phyloP scores from a whole-genome alignment of 2,888 invertebrate genomes.

The Scelioninae gen. 2 region DNA sequence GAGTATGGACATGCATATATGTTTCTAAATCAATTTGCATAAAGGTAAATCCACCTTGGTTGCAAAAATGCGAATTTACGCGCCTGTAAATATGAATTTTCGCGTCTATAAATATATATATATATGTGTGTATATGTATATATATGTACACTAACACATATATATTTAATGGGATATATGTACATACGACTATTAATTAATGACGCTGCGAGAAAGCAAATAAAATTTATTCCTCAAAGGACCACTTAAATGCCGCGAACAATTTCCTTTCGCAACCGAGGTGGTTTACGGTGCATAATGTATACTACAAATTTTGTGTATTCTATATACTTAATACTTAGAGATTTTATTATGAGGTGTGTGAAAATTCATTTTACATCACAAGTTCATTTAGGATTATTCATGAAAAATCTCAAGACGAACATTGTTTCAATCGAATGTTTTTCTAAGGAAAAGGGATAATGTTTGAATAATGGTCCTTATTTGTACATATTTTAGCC shows the following conservation, averaged over 20 bases:
- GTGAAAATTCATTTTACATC: slow-evolving; percentile 2
- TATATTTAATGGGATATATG: slow-evolving; percentile 32
- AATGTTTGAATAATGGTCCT: no score
- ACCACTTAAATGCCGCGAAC: slow-evolving; percentile 23
- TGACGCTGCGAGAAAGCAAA: not conserved
- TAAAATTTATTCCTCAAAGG: slow-evolving; percentile 14
- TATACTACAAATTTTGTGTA: slow-evolving; percentile 69
- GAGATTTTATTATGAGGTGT: slow-evolving; percentile 59
- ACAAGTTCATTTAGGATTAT: not conserved
- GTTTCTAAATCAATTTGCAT: slow-evolving; percentile 6
- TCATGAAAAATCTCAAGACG: not conserved
- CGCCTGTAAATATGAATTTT: slow-evolving; percentile 3
- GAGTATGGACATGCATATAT: slow-evolving; percentile 6
- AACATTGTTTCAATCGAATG: slow-evolving; percentile 4
- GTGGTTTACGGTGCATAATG: slow-evolving; percentile 52
- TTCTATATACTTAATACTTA: slow-evolving; percentile 72
- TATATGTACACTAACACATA: no score
- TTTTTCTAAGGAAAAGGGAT: no score
- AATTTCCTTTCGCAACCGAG: slow-evolving; percentile 20
- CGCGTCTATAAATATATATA: no score
- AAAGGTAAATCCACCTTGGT: not conserved
- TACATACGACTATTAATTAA: slow-evolving; percentile 30
- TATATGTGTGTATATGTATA: no score
- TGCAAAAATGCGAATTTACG: slow-evolving; percentile 18
- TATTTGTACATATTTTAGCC: not conserved